Percentiles rank a stretch among this genome's conserved stretches.
Conservation (phyloP, 2,888 invertebrate species). For the Rhorus exstirpatorius region DNA sequence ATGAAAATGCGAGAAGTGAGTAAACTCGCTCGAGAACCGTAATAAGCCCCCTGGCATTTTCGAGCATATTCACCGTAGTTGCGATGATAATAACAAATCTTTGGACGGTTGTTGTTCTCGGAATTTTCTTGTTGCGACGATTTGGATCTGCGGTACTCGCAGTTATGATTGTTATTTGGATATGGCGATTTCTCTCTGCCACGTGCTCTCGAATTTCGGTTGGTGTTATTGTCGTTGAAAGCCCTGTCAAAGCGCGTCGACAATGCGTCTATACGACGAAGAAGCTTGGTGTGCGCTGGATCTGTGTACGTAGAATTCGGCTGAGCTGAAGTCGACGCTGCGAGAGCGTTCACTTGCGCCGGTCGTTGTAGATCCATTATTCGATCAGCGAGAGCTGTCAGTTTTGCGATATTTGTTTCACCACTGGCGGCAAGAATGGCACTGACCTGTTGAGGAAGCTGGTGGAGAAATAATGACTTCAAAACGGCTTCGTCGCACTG, state of each 20-base stretch:
- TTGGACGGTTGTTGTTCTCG: constrained; percentile 3
- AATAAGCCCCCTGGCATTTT: constrained; percentile 18
- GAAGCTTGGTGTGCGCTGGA: neutral
- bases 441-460: constrained; percentile 47
- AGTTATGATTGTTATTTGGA: neutral
- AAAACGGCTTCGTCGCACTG: constrained; percentile 45
- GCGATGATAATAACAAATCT: constrained; percentile 26
- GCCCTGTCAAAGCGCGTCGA: constrained; percentile 26
- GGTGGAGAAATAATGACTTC: constrained; percentile 46
- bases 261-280: constrained; percentile 30
- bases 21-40: too few species aligned
- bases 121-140: too few species aligned
- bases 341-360: constrained; percentile 7
- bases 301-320: neutral
- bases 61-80: constrained; percentile 22
- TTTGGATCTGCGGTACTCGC: too few species aligned
- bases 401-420: constrained; percentile 25
- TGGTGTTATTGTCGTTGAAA: neutral
- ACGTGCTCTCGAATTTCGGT: constrained; percentile 1
- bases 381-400: constrained; percentile 44
- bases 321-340: neutral
- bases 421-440: constrained; percentile 41
- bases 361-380: constrained; percentile 52
- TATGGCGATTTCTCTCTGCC: neutral
- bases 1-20: too few species aligned